Conservation (phyloP, 1,140 invertebrate genomes). For the Myzus persicae region DNA sequence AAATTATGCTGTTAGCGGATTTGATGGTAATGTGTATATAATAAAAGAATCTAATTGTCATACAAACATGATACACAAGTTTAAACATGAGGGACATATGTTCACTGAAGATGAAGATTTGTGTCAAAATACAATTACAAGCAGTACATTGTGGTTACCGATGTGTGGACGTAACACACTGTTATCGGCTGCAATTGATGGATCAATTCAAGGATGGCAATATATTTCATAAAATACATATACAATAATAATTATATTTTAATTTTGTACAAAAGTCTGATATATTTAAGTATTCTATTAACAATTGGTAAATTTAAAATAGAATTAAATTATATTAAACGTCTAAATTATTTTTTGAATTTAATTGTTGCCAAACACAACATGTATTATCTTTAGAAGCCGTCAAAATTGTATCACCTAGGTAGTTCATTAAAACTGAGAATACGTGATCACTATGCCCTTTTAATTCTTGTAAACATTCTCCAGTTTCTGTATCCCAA, state of each 20-base stretch:
- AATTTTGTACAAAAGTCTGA: background rate
- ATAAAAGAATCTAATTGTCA: background rate
- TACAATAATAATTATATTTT: background rate
- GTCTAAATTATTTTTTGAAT: background rate
- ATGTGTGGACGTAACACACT: slow-evolving; percentile 43
- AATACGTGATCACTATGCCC: slow-evolving; percentile 82
- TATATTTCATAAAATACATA: slow-evolving; percentile 36
- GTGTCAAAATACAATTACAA: slow-evolving; percentile 41
- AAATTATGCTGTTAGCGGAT: slow-evolving; percentile 40
- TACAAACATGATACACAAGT: background rate
- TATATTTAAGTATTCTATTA: background rate
- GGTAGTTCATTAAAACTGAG: slow-evolving; percentile 80
- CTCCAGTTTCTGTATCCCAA: slow-evolving; percentile 76
- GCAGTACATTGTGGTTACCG: slow-evolving; percentile 51
- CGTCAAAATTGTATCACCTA: slow-evolving; percentile 78
- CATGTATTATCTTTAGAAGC: slow-evolving; percentile 79
- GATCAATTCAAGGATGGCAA: slow-evolving; percentile 59
- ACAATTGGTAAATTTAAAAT: background rate
- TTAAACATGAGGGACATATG: slow-evolving; percentile 59
- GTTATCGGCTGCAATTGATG: slow-evolving; percentile 43
- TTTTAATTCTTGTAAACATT: slow-evolving; percentile 74
- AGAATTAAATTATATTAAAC: background rate
- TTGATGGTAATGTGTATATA: slow-evolving; percentile 58
- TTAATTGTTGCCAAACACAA: slow-evolving; percentile 69
- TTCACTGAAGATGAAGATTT: slow-evolving; percentile 35